Evolutionary conservation across 1,140 invertebrate species (phyloP).

Genomic region (Zaprionus camerounensis): DNA sequence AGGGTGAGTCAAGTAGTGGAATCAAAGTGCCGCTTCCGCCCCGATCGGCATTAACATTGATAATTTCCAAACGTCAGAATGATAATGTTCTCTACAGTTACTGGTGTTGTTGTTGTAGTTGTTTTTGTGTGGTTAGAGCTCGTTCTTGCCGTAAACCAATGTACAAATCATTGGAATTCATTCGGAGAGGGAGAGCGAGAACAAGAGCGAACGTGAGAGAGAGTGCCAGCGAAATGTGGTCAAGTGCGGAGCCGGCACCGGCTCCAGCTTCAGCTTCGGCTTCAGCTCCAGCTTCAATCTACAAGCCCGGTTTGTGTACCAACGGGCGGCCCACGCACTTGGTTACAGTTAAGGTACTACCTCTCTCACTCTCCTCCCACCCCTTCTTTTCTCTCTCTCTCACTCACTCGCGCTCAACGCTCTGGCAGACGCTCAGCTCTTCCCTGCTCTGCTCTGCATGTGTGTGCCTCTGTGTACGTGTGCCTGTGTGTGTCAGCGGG

Average conservation of each 20-base stretch:
- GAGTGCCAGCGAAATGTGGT: conserved; percentile 7
- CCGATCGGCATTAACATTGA: conserved; percentile 30
- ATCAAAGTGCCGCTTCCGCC: conserved; percentile 42
- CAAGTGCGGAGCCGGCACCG: conserved; percentile 30
- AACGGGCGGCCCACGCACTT: conserved; percentile 34
- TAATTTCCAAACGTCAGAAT: conserved; percentile 28
- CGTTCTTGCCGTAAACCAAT: conserved; percentile 11
- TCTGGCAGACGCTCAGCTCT: neutral
- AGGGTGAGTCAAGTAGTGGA: neutral
- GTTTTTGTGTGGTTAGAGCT: conserved; percentile 1
- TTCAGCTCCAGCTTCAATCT: neutral
- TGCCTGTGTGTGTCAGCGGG: neutral
- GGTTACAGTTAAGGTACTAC: conserved; percentile 36
- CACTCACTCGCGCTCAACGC: neutral
- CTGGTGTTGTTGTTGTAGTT: conserved; percentile 4
- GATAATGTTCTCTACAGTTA: conserved; percentile 11
- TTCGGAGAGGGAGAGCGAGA: conserved; percentile 16
- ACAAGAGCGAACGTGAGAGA: neutral
- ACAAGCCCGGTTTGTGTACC: conserved; percentile 33
- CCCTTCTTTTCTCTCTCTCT: conserved; percentile 13
- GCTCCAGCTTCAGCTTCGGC: neutral
- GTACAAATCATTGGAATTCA: conserved; percentile 39
- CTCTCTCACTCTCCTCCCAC: conserved; percentile 8
- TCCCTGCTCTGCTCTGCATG: conserved; percentile 2
- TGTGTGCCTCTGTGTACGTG: neutral